These are phyloP conservation scores for Rhabdophis nuchalis DNA, from an alignment of 2,797 vertebrate species.

Conservation along the genomic window DNA sequence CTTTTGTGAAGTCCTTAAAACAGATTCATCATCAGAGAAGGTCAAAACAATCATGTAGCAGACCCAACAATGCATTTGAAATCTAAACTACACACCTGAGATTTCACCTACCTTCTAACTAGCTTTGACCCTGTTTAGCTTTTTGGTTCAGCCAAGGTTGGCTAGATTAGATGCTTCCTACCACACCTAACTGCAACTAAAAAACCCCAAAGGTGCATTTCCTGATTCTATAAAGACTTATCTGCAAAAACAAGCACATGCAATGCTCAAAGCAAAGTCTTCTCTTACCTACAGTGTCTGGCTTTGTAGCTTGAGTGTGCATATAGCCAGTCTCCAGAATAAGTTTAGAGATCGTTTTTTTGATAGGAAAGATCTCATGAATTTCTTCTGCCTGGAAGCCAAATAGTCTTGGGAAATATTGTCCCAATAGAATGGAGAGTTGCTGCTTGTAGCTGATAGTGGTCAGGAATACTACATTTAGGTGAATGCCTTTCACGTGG, in stretches of 20 bases:
- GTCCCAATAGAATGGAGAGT: constrained; percentile 63
- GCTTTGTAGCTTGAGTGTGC: constrained; percentile 75
- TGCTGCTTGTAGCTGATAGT: constrained; percentile 12
- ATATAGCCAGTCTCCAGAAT: constrained; percentile 69
- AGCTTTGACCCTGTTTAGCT: neutral
- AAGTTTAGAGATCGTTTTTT: constrained; percentile 50
- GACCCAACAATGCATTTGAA: neutral
- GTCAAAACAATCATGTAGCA: neutral
- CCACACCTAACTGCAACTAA: neutral
- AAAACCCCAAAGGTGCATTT: neutral
- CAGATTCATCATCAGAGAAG: neutral
- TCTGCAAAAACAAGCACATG: neutral
- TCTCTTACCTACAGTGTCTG: constrained; percentile 70
- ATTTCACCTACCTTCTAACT: neutral
- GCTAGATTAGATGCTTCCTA: neutral
- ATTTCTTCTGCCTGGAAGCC: constrained; percentile 68
- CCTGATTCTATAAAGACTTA: neutral
- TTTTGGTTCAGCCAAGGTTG: neutral
- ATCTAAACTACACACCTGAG: neutral
- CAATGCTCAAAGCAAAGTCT: neutral
- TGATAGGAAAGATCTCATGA: constrained; percentile 61
- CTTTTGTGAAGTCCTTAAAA: neutral
- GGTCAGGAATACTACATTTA: constrained; percentile 57
- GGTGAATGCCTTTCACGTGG: constrained; percentile 71
- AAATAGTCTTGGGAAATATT: constrained; percentile 54